Percentiles rank a stretch among this genome's conserved stretches.
Evolutionary conservation across 2,797 vertebrate species (phyloP).

Genomic region (Gobionotothen gibberifrons): DNA sequence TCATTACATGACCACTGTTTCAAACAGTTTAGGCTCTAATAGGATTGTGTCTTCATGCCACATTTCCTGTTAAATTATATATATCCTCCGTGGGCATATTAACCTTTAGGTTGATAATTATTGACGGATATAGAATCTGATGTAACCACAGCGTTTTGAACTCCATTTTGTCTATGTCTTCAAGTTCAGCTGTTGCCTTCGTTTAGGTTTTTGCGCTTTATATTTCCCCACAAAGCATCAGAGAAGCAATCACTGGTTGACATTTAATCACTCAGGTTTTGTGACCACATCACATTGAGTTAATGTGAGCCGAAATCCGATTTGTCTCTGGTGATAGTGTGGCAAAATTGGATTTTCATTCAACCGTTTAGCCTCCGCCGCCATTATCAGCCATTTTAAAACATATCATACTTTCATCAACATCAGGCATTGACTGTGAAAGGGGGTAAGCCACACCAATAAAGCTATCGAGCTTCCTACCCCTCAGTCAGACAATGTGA

Average conservation of each 20-base stretch:
- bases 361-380: slow-evolving; percentile 64
- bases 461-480: slow-evolving; percentile 60
- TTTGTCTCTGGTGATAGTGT: slow-evolving; percentile 71
- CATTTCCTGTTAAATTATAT: slow-evolving; percentile 52
- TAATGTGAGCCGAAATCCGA: slow-evolving; percentile 60
- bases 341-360: slow-evolving; percentile 79
- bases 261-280: slow-evolving; percentile 69
- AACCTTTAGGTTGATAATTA: slow-evolving; percentile 32
- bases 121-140: slow-evolving; percentile 41
- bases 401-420: slow-evolving; percentile 68
- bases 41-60: not conserved
- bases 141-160: not conserved
- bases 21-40: slow-evolving; percentile 7
- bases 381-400: slow-evolving; percentile 69
- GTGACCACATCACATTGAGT: slow-evolving; percentile 67
- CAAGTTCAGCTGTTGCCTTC: not conserved
- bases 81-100: slow-evolving; percentile 41
- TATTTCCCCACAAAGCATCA: slow-evolving; percentile 43
- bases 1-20: slow-evolving; percentile 41
- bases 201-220: slow-evolving; percentile 21
- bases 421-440: slow-evolving; percentile 49
- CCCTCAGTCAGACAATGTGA: slow-evolving; percentile 58
- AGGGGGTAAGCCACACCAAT: slow-evolving; percentile 58
- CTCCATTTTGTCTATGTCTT: slow-evolving; percentile 7
- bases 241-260: slow-evolving; percentile 62